A percentile compares a stretch with the other conserved stretches of the same genome.
Evolutionary conservation across 2,888 invertebrate genomes (phyloP).

Genomic region (Elysia crispata): DNA sequence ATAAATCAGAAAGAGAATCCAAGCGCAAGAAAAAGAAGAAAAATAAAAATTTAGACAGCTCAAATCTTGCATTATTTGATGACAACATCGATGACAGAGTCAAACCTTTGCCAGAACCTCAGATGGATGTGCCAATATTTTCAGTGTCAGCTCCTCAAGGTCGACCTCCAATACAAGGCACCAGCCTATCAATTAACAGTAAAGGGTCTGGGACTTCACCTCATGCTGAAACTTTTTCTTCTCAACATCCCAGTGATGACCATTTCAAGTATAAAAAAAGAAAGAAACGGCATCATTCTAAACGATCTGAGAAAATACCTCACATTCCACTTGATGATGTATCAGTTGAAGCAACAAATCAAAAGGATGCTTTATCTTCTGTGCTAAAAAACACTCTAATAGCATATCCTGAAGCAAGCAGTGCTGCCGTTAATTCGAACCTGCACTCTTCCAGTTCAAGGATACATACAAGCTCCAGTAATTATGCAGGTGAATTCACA

Average conservation of each 20-base stretch:
- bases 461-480: too few relatives aligned
- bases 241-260: constrained; percentile 60
- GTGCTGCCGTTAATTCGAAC: too few relatives aligned
- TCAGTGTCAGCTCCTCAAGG: constrained; percentile 46
- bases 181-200: constrained; percentile 59
- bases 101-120: constrained; percentile 16
- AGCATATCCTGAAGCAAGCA: too few relatives aligned
- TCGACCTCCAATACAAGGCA: constrained; percentile 57
- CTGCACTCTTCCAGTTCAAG: too few relatives aligned
- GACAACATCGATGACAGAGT: neutral
- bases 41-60: neutral
- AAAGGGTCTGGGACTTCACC: constrained; percentile 39
- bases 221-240: constrained; percentile 44
- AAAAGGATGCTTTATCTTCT: too few relatives aligned
- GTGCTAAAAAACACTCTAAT: too few relatives aligned
- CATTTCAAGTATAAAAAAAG: constrained; percentile 23
- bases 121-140: constrained; percentile 33
- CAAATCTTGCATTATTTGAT: neutral
- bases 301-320: neutral
- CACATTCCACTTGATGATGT: neutral
- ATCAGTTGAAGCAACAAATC: neutral
- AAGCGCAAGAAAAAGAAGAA: neutral
- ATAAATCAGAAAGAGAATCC: neutral
- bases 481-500: too few relatives aligned
- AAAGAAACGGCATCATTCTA: constrained; percentile 48